Base-by-base conservation (phyloP, 2,797 vertebrate species). In the Macropodus opercularis region DNA sequence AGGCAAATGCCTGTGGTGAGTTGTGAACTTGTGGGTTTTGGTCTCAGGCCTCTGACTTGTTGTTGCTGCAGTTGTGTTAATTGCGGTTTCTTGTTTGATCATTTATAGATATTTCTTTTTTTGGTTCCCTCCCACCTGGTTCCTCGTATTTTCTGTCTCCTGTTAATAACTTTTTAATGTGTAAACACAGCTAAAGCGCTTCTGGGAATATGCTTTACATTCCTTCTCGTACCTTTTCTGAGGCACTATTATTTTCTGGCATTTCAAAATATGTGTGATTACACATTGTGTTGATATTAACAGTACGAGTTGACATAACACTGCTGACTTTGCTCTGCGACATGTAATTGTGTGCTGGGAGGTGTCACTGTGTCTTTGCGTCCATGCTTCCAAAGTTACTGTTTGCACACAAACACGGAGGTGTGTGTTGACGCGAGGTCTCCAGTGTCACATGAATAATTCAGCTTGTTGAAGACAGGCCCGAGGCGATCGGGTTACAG, bases 341-440 rank as follows among this genome's bases (percentile, higher is more conserved):
- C 15, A 11, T 31, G 36, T 11, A 35, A 6, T 13, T 51, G 42
- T 46, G 46, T 21, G 24, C 19, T 26, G 34, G 47, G 29, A 52
- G 35, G 47, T 39, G 54, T 43, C 41, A 11, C 17, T 4, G 19
- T 11, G 46, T 38, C 46, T 60, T 52, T 26, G 68, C 29, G 35
- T 70, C 54, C 73, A 26, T 52, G 72, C 58, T 47, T 67, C 72
- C 46, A 31, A 27, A 73, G 42, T 71, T 69, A 65, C 68, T 89
- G 83, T 89, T 88, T 85, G 77, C 80, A 88, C 80, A 88, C 81
- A 89, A 89, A 87, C 77, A 85, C 39, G 65, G 10, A 55, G 59
- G 61, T 75, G 77, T 63, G 73, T 77, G 78, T 81, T 29, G 46
- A 62, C 69, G 80, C 39, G 61, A 77, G 72, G 85, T 84, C 77